Percentiles rank a stretch among this genome's conserved stretches.
Evolutionary conservation across 1,140 invertebrate species (phyloP).

Genomic region (Diprion similis): DNA sequence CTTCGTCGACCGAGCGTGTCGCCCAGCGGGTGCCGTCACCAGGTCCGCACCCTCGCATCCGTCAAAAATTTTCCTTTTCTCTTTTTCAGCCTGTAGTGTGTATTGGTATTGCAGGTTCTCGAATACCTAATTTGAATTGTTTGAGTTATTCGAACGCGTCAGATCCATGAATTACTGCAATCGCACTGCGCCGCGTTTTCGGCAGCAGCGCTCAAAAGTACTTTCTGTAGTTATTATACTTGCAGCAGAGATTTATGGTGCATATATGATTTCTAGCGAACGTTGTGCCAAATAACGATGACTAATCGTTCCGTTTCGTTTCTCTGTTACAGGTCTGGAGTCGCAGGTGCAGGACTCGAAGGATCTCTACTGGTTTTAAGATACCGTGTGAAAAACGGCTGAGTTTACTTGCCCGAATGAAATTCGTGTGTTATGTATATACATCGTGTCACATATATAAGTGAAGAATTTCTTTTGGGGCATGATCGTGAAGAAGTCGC

Average conservation of each 20-base stretch:
- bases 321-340: constrained; percentile 45
- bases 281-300: background rate
- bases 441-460: background rate
- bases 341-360: constrained; percentile 52
- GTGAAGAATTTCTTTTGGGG: background rate
- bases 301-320: constrained; percentile 10
- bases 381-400: constrained; percentile 20
- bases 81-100: background rate
- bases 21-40: constrained; percentile 55
- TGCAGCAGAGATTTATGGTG: too few species aligned
- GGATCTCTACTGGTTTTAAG: constrained; percentile 53
- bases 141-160: constrained; percentile 1
- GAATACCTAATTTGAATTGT: constrained; percentile 9
- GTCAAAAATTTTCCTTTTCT: constrained; percentile 43
- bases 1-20: constrained; percentile 43
- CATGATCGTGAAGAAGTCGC: background rate
- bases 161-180: background rate
- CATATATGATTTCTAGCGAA: too few species aligned
- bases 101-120: background rate
- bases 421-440: background rate
- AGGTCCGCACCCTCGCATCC: constrained; percentile 55
- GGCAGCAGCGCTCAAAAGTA: background rate
- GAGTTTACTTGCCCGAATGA: background rate
- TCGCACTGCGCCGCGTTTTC: constrained; percentile 28
- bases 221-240: too few species aligned